These are phyloP conservation scores for Muntiacus muntjak DNA, from an alignment of 2,113 vertebrate species.

Conservation along the genomic window DNA sequence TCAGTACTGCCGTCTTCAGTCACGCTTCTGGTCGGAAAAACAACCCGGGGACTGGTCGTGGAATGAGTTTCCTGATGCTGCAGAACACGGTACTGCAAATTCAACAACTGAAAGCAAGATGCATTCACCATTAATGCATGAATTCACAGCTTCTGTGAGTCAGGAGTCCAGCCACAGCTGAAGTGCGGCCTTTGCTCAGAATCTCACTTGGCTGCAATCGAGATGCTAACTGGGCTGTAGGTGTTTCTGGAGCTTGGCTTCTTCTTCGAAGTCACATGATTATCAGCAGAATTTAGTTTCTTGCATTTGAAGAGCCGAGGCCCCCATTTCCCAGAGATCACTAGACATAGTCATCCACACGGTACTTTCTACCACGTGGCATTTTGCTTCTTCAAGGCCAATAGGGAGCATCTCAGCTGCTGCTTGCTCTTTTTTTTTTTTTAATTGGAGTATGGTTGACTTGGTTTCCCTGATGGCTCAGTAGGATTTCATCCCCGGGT, in stretches of 20 bases:
- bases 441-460: neutral
- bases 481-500: neutral
- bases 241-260: neutral
- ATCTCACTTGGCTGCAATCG: neutral
- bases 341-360: too few relatives aligned
- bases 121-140: accelerated
- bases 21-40: neutral
- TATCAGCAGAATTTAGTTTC: neutral
- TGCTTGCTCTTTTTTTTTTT: neutral
- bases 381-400: neutral
- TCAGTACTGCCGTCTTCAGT: neutral
- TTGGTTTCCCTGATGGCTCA: neutral
- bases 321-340: neutral
- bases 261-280: neutral
- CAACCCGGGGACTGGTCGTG: neutral
- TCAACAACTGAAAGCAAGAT: neutral
- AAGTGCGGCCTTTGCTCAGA: neutral
- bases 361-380: neutral
- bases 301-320: neutral
- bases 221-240: neutral
- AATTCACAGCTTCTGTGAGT: neutral
- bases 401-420: neutral
- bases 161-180: neutral
- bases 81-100: neutral
- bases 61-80: neutral